Evolutionary conservation across 1,140 invertebrate genomes (phyloP).

Genomic region (Drosophila jambulina): DNA sequence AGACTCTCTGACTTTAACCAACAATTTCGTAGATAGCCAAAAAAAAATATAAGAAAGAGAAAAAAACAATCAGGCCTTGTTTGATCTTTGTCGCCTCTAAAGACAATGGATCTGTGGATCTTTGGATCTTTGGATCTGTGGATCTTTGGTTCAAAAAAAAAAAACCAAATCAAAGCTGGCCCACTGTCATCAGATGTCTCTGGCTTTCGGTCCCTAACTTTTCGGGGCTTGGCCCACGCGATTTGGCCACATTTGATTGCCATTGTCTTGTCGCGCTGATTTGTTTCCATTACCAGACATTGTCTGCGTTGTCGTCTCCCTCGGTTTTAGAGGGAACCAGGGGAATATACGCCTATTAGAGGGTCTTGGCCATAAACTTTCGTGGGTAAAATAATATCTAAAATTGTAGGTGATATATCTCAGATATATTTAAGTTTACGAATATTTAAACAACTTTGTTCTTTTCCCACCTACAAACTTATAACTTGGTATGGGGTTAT

Average conservation of each 20-base stretch:
- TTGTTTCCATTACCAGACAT: slow-evolving; percentile 28
- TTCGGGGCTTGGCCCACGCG: slow-evolving; percentile 57
- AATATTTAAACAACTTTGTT: not conserved
- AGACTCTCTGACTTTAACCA: slow-evolving; percentile 23
- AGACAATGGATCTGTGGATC: slow-evolving; percentile 38
- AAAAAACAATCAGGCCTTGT: slow-evolving; percentile 25
- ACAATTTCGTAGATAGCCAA: slow-evolving; percentile 11
- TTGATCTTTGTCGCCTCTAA: slow-evolving; percentile 8
- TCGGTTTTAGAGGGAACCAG: not conserved
- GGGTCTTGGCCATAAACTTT: not conserved
- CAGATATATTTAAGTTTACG: not conserved
- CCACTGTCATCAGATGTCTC: slow-evolving; percentile 42
- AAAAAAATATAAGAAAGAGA: not conserved
- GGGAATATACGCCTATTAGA: not conserved
- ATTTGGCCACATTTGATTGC: slow-evolving; percentile 66
- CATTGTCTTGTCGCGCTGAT: slow-evolving; percentile 51
- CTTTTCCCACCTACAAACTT: not conserved
- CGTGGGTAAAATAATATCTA: not conserved
- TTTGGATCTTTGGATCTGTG: not conserved
- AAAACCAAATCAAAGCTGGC: slow-evolving; percentile 28
- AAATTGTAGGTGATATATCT: not conserved
- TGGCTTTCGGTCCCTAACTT: not conserved
- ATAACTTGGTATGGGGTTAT: not conserved
- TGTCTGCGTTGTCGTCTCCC: slow-evolving; percentile 1
- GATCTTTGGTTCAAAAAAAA: not conserved